Evolutionary conservation across 2,888 invertebrate genomes (phyloP).

Genomic region (Phengaris arion): DNA sequence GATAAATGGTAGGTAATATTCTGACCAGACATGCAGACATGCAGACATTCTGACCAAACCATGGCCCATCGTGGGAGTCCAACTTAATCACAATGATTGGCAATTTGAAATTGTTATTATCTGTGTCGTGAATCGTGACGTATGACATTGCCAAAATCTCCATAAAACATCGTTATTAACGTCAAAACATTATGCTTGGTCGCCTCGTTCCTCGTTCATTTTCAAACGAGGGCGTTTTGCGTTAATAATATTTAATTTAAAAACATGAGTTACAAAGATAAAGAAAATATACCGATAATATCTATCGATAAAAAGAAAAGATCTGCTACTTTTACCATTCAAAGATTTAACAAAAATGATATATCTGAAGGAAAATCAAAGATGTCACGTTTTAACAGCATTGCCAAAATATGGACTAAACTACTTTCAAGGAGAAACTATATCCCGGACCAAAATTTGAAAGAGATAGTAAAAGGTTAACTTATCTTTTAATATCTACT

Average conservation of each 20-base stretch:
- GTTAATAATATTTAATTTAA: background rate
- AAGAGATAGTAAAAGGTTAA: background rate
- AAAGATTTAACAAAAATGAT: background rate
- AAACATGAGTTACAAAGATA: background rate
- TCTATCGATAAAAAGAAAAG: background rate
- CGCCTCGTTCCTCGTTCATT: background rate
- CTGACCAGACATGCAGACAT: too few relatives aligned
- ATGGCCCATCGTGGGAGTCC: too few relatives aligned
- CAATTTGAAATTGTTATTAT: too few relatives aligned
- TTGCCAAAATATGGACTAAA: constrained; percentile 6
- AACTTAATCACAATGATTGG: too few relatives aligned
- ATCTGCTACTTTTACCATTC: background rate
- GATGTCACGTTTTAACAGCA: background rate
- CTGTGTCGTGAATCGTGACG: too few relatives aligned
- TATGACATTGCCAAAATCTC: background rate
- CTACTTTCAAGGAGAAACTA: background rate
- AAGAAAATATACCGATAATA: background rate
- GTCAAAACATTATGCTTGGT: background rate
- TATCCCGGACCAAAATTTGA: background rate
- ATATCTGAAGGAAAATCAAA: background rate
- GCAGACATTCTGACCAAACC: too few relatives aligned
- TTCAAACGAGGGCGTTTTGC: background rate
- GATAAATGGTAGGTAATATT: too few relatives aligned
- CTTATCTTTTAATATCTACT: too few relatives aligned
- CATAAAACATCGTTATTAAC: background rate